Evolutionary conservation across 2,888 invertebrate species (phyloP), one percentile per base, ranked within the genome.

Genomic region (Thecophora atra): DNA sequence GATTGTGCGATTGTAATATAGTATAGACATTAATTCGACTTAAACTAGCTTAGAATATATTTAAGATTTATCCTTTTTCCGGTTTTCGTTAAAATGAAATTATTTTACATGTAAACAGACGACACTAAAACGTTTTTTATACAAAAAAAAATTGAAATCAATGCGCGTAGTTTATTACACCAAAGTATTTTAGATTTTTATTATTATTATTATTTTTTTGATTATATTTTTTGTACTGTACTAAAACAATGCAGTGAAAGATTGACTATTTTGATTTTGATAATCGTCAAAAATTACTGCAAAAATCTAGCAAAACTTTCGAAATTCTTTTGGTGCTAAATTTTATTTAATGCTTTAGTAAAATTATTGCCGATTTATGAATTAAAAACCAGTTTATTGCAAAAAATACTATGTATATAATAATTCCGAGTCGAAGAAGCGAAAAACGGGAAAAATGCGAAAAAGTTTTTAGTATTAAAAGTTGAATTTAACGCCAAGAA

Each of bases 241-340:
- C 28, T 64, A 24, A 44, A 47, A 42, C 42, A 30, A 62, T 26
- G 28, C 26, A 24, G 58, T 3, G 17, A 58, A n/a, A 58, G 28
- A 24, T 21, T 24, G 21, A 3, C 13, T 42, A 19, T 42, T 42
- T 44, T 37, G 8, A 28, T 30, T 26, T 26, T 60, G 60, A 11
- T 15, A 60, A 60, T 28, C 26, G 58, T 58, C 8, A 60, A 5
- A 56, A 47, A n/a, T 47, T 47, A 17, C 47, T 47, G n/a, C 52
- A 13, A 52, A 56, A 24, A 24, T 3, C 1, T 56, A n/a, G n/a
- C 7, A 37, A 8, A 37, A 37, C 2, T 11, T 37, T 37, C 21
- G 13, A 68, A 58, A 68, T 68, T 58, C 17, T 58, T 68, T 58
- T 68, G 68, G 68, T 68, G 68, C 68, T 68, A 68, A 68, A 68